These are phyloP conservation scores for Onthophagus taurus DNA, from an alignment of 1,140 invertebrate species.

Conservation along the genomic window DNA sequence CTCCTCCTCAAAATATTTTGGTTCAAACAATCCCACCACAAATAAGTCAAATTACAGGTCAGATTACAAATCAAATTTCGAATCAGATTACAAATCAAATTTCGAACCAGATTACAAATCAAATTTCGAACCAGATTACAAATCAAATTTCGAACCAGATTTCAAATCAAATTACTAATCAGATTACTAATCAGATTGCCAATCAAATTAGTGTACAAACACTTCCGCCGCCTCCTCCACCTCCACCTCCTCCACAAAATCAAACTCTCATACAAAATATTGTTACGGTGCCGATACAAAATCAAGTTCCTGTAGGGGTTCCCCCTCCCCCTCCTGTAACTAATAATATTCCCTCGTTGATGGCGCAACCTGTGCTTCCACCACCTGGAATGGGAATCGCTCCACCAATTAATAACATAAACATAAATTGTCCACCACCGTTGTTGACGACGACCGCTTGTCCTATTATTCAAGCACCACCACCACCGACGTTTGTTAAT, in stretches of 20 bases:
- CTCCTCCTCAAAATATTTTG: slow-evolving; percentile 18
- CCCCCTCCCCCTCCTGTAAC: slow-evolving; percentile 18
- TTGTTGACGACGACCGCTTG: slow-evolving; percentile 31
- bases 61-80: too few relatives aligned
- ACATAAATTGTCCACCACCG: slow-evolving; percentile 30
- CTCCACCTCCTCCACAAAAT: slow-evolving; percentile 20
- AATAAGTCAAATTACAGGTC: too few relatives aligned
- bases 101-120: slow-evolving; percentile 2
- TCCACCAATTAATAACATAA: slow-evolving; percentile 33
- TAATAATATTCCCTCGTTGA: slow-evolving; percentile 32
- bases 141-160: too few relatives aligned
- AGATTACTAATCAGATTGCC: slow-evolving; percentile 3
- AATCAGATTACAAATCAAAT: too few relatives aligned
- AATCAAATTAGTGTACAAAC: slow-evolving; percentile 35
- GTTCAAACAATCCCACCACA: slow-evolving; percentile 19
- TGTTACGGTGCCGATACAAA: slow-evolving; percentile 19
- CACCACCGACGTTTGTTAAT: slow-evolving; percentile 26
- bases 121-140: too few relatives aligned
- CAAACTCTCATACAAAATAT: slow-evolving; percentile 11
- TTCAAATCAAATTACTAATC: not conserved
- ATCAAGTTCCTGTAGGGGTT: slow-evolving; percentile 13
- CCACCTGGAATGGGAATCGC: slow-evolving; percentile 40
- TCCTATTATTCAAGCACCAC: slow-evolving; percentile 25
- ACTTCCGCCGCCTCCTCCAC: slow-evolving; percentile 31
- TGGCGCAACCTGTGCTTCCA: slow-evolving; percentile 36